These are phyloP conservation scores for Creontiades dilutus DNA, from an alignment of 2,888 invertebrate species.

Conservation along the genomic window DNA sequence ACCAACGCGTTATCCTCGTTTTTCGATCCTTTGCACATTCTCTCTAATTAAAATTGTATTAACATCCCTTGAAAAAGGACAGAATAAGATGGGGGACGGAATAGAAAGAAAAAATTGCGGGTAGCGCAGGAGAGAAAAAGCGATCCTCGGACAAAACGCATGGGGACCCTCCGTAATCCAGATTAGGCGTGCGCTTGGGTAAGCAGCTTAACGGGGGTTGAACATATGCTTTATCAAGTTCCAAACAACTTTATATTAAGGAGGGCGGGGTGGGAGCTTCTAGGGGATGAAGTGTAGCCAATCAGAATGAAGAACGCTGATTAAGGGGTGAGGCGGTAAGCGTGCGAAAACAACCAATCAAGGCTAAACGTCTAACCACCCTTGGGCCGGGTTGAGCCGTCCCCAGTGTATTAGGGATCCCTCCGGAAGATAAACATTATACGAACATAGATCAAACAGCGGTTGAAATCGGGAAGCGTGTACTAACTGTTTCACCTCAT, in stretches of 20 bases:
- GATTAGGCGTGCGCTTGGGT: conserved; percentile 53
- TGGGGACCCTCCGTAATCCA: conserved; percentile 48
- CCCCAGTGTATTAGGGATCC: background rate
- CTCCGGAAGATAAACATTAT: background rate
- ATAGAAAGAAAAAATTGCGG: background rate
- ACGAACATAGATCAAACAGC: background rate
- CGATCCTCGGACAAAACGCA: conserved; percentile 16
- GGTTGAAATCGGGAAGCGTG: background rate
- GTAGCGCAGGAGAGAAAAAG: background rate
- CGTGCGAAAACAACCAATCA: conserved; percentile 63
- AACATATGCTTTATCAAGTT: conserved; percentile 58
- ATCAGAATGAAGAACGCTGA: conserved; percentile 34
- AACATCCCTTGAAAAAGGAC: background rate
- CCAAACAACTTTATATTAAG: conserved; percentile 39
- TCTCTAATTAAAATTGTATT: conserved; percentile 56
- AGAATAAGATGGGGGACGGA: background rate
- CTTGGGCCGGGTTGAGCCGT: background rate
- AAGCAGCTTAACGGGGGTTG: conserved; percentile 45
- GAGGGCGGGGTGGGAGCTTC: conserved; percentile 4
- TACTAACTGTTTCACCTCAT: no score
- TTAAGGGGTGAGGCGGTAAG: conserved; percentile 29
- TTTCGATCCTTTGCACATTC: background rate
- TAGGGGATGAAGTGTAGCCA: conserved; percentile 43
- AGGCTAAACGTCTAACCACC: conserved; percentile 30
- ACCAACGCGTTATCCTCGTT: background rate